Conservation (phyloP, 2,113 vertebrate species). For the Vombatus ursinus region DNA sequence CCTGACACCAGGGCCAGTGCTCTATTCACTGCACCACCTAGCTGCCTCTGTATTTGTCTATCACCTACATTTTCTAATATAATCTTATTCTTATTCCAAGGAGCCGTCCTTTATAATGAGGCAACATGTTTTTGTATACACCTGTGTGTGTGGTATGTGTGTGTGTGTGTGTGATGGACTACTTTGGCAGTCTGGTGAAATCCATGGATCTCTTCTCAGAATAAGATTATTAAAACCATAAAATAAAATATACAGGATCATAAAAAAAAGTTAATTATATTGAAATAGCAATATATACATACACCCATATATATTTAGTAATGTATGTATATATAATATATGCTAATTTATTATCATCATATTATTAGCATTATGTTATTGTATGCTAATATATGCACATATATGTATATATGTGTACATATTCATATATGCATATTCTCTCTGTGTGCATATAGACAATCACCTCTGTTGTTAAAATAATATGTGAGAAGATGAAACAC, state of each 20-base stretch:
- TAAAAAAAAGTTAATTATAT: not conserved
- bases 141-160: no score
- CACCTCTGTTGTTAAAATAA: conserved; percentile 13
- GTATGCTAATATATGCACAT: not conserved
- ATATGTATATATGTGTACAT: not conserved
- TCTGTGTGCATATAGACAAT: not conserved
- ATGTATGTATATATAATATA: no score
- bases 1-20: no score
- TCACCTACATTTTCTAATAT: no score
- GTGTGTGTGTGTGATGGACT: not conserved
- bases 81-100: no score
- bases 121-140: no score
- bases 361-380: no score
- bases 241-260: not conserved
- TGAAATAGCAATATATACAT: not conserved
- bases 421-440: not conserved
- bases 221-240: not conserved
- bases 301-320: no score
- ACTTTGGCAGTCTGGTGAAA: not conserved
- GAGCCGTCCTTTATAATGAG: no score
- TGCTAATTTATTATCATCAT: no score
- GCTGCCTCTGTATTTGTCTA: no score
- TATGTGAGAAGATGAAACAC: not conserved
- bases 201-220: not conserved
- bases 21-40: no score